Conservation (phyloP, 2,888 invertebrate species). For the Epistrophella euchroma region DNA sequence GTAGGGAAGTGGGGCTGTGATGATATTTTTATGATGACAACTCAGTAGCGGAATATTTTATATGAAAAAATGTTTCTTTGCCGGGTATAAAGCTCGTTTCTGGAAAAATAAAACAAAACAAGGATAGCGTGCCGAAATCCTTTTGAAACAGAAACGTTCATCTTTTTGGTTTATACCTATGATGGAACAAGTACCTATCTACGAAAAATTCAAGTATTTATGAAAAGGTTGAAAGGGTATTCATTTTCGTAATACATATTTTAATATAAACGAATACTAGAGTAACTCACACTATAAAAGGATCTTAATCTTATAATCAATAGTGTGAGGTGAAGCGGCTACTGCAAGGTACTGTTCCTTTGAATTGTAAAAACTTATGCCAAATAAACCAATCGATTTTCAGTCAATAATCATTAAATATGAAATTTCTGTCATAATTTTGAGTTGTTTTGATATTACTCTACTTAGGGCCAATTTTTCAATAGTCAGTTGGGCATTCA, state of each 20-base stretch:
- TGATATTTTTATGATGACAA: constrained; percentile 68
- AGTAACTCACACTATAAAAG: not conserved
- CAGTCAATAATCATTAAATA: too few species aligned
- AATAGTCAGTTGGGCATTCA: too few species aligned
- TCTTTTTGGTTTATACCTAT: not conserved
- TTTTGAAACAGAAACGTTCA: not conserved
- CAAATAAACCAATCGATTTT: too few species aligned
- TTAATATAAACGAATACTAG: too few species aligned
- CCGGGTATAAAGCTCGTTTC: constrained; percentile 15
- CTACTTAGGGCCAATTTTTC: too few species aligned
- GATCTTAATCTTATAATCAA: too few species aligned
- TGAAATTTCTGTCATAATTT: too few species aligned
- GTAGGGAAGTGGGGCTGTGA: constrained; percentile 23
- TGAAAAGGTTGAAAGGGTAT: constrained; percentile 13
- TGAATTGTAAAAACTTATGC: too few species aligned
- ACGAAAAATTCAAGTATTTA: constrained; percentile 5
- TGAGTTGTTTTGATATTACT: too few species aligned
- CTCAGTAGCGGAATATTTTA: constrained; percentile 44
- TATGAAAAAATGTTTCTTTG: constrained; percentile 43
- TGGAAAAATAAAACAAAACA: constrained; percentile 28
- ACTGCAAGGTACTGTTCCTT: too few species aligned
- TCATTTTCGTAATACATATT: not conserved
- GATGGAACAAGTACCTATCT: not conserved
- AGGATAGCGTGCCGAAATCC: constrained; percentile 54
- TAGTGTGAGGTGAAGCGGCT: too few species aligned